phyloP scores from a whole-genome alignment of 1,140 invertebrate species.

The Scaptodrosophila lebanonensis region DNA sequence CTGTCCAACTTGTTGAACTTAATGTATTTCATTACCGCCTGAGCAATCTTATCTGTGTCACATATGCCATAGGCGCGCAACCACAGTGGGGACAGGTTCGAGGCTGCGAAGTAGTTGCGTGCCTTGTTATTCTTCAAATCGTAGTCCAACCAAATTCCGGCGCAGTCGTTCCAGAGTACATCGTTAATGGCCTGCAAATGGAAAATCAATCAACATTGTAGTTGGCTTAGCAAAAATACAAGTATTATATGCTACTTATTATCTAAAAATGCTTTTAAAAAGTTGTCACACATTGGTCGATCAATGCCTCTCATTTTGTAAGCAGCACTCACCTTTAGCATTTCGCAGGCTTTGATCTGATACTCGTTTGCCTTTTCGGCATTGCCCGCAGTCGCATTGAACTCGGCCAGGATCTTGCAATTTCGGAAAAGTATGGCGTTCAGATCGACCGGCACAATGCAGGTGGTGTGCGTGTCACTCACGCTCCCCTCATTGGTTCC shows the following conservation, averaged over 20 bases:
- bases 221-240: slow-evolving; percentile 68
- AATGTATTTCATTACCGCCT: slow-evolving; percentile 85
- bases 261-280: too few species aligned
- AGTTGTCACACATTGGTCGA: too few species aligned
- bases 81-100: slow-evolving; percentile 92
- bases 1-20: slow-evolving; percentile 82
- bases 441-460: slow-evolving; percentile 92
- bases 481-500: slow-evolving; percentile 86
- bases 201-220: not conserved
- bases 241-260: too few species aligned
- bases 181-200: slow-evolving; percentile 53
- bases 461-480: slow-evolving; percentile 84
- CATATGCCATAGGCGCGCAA: slow-evolving; percentile 83
- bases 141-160: slow-evolving; percentile 92
- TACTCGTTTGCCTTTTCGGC: slow-evolving; percentile 81
- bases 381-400: slow-evolving; percentile 83
- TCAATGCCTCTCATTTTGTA: too few species aligned
- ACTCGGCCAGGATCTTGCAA: slow-evolving; percentile 85
- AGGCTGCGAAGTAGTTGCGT: slow-evolving; percentile 91
- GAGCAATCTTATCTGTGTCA: slow-evolving; percentile 82
- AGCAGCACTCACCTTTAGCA: too few species aligned
- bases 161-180: slow-evolving; percentile 91
- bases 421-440: slow-evolving; percentile 92
- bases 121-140: slow-evolving; percentile 83
- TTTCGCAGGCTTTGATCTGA: slow-evolving; percentile 79